Conservation (phyloP, 2,113 vertebrate species). For the Engystomops pustulosus region DNA sequence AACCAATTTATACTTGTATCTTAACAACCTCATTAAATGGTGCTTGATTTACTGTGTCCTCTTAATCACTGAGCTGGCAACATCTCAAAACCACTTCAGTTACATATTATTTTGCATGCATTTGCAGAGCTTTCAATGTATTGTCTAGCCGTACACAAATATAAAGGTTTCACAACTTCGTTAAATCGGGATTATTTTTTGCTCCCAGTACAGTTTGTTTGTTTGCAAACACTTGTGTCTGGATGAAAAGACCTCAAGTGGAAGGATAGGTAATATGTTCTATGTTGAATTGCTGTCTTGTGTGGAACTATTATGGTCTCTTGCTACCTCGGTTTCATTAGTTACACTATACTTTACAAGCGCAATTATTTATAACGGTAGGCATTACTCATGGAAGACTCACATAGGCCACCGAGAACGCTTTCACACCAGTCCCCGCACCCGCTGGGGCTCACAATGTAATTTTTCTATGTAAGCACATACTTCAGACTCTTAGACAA, state of each 20-base stretch:
- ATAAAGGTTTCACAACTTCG: not conserved
- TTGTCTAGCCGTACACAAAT: constrained; percentile 25
- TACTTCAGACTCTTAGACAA: too few species aligned
- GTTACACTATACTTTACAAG: not conserved
- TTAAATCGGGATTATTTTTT: not conserved
- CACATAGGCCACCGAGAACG: not conserved
- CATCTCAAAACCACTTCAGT: constrained; percentile 47
- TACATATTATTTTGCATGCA: constrained; percentile 48
- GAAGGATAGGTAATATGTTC: not conserved
- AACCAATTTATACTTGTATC: constrained; percentile 54
- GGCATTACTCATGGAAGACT: too few species aligned
- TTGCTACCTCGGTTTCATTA: not conserved
- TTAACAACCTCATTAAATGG: constrained; percentile 56
- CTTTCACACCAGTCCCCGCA: not conserved
- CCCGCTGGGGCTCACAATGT: not conserved
- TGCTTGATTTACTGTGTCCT: constrained; percentile 54
- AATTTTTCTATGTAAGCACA: not conserved
- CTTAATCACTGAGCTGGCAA: constrained; percentile 53
- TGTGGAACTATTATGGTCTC: not conserved
- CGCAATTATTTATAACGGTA: not conserved
- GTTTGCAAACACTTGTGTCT: not conserved
- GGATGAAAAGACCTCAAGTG: not conserved
- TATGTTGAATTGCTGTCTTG: not conserved
- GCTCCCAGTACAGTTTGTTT: not conserved
- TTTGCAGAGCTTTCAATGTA: constrained; percentile 28